Evolutionary conservation across 2,888 invertebrate genomes (phyloP), one percentile per base, ranked within the genome.

Genomic region (Torymus aiolomorphi): DNA sequence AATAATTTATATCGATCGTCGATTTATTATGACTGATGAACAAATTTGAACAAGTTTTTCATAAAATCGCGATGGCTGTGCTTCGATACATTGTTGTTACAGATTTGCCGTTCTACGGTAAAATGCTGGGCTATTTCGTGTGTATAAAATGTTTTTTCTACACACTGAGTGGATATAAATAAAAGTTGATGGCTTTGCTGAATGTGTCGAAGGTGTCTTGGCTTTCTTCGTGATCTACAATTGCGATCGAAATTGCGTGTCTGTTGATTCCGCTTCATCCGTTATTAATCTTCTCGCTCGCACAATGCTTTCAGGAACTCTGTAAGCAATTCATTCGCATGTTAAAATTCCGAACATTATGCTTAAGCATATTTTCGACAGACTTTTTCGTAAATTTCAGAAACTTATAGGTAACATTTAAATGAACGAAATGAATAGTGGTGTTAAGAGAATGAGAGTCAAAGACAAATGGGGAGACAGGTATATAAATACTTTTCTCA

Each of bases 301-400:
- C 95, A 95, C 94, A 97, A 94, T 93, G 94, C 95, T 92, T 95
- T 94, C 91, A 97, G 94, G 94, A 97, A 97, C 84, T 88, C 90
- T 90, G 87, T n/a, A 84, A 87, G 78, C 63, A 78, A 73, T 51
- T 61, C 2, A 24, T 12, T 56, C 8, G 42, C 8, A 42, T 42
- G 42, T 16, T 67, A n/a, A 54, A 10, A 13, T 67, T 54, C 1
- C 13, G 52, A 1, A 67, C 20, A 56, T 56, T 13, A 13, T 24
- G 18, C 11, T 65, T 11, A 11, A 65, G 11, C 51, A 49, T 51
- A 49, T 49, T 49, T 16, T 10, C 13, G 49, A 49, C 49, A 65
- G 11, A 31, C 5, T 62, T 65, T 49, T n/a, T 11, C 10, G 54
- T 52, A 54, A 72, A 18, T 24, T 31, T n/a, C 14, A 59, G 24